Evolutionary conservation across 2,888 invertebrate genomes (phyloP).

Genomic region (Agrotis clavis): DNA sequence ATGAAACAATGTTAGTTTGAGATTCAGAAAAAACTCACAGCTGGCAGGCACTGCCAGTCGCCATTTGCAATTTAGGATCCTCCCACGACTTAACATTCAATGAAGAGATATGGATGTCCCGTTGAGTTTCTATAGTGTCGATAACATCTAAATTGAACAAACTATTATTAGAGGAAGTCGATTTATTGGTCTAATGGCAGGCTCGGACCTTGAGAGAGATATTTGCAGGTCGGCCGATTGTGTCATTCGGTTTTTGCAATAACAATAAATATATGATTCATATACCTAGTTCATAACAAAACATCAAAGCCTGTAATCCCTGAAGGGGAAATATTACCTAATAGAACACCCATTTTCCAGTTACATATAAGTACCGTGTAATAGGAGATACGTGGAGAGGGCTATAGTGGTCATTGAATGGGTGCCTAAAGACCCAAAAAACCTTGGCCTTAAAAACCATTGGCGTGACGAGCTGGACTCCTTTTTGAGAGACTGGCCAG

Average conservation of each 20-base stretch:
- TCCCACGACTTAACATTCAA: slow-evolving; percentile 39
- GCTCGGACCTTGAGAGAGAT: slow-evolving; percentile 28
- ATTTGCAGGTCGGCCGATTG: slow-evolving; percentile 9
- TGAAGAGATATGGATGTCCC: slow-evolving; percentile 43
- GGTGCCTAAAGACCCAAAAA: too few species aligned
- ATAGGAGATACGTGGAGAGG: too few species aligned
- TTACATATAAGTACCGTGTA: too few species aligned
- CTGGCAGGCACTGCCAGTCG: slow-evolving; percentile 31
- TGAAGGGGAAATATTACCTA: too few species aligned
- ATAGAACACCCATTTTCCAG: too few species aligned
- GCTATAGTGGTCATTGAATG: too few species aligned
- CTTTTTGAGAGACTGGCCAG: too few species aligned
- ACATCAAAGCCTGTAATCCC: too few species aligned
- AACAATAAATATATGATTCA: slow-evolving; percentile 6
- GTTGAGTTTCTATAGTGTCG: slow-evolving; percentile 53
- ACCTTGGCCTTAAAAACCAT: too few species aligned
- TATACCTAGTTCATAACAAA: too few species aligned
- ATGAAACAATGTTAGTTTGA: slow-evolving; percentile 1
- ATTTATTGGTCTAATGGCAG: slow-evolving; percentile 47
- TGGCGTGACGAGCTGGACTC: too few species aligned
- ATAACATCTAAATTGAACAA: slow-evolving; percentile 59
- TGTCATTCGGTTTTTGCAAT: slow-evolving; percentile 1
- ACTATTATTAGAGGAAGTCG: slow-evolving; percentile 55
- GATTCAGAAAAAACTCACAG: slow-evolving; percentile 25
- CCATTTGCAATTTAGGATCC: slow-evolving; percentile 52